phyloP scores from a whole-genome alignment of 1,140 invertebrate genomes.

The Heliconius hermathena region DNA sequence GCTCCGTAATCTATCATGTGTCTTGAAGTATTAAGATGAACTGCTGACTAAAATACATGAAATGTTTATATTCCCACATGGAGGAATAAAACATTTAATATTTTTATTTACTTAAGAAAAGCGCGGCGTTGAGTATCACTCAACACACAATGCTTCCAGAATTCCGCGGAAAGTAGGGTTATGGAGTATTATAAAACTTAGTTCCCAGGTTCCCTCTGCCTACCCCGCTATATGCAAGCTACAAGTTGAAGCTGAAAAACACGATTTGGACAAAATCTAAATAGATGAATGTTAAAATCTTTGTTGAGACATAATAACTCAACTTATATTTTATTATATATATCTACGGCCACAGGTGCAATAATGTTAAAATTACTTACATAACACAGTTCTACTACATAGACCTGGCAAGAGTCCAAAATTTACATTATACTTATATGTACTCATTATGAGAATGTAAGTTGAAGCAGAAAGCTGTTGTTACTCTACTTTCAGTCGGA shows the following conservation, averaged over 20 bases:
- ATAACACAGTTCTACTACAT: constrained; percentile 38
- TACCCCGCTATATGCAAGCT: too few relatives aligned
- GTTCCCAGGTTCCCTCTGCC: too few relatives aligned
- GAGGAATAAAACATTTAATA: too few relatives aligned
- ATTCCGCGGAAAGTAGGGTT: too few relatives aligned
- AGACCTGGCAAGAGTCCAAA: constrained; percentile 31
- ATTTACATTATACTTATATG: constrained; percentile 30
- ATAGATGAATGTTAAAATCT: neutral
- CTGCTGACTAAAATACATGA: neutral
- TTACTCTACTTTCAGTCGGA: neutral
- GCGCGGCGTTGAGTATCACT: too few relatives aligned
- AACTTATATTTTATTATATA: neutral
- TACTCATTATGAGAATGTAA: constrained; percentile 27
- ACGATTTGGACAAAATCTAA: too few relatives aligned
- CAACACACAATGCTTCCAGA: too few relatives aligned
- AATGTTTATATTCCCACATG: neutral
- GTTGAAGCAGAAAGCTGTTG: constrained; percentile 11
- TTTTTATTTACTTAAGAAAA: too few relatives aligned
- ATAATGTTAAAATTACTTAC: constrained; percentile 24
- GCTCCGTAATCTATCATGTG: neutral
- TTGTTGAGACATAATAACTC: neutral
- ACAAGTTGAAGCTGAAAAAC: neutral
- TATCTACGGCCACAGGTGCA: constrained; percentile 30
- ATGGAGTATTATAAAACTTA: too few relatives aligned
- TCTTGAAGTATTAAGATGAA: neutral